Evolutionary conservation across 2,113 vertebrate genomes (phyloP).

Genomic region (Chelonoidis abingdonii): DNA sequence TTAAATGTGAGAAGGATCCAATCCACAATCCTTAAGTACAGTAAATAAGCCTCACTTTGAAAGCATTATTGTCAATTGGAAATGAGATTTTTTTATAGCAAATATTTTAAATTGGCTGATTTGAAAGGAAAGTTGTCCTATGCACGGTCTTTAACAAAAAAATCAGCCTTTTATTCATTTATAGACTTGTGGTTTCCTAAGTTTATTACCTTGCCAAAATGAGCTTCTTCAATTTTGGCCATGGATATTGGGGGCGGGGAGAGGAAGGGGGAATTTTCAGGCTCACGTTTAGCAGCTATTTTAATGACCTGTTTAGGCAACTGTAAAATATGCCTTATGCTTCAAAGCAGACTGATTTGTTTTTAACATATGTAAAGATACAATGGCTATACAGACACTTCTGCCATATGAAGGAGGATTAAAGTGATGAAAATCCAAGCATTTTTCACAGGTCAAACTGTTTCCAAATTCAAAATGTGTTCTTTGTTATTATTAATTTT

Average conservation of each 20-base stretch:
- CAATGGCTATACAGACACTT: neutral
- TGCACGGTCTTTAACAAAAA: constrained; percentile 29
- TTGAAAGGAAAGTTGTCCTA: constrained; percentile 33
- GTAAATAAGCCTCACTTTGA: constrained; percentile 36
- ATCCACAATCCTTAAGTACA: neutral
- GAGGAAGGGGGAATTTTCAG: neutral
- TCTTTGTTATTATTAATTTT: neutral
- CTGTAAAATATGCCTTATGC: constrained; percentile 43
- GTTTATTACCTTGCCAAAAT: constrained; percentile 57
- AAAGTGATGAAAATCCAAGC: neutral
- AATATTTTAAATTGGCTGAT: constrained; percentile 44
- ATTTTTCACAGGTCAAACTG: neutral
- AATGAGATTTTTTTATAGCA: constrained; percentile 52
- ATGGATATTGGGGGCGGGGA: neutral
- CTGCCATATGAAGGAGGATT: neutral
- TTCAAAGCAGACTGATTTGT: constrained; percentile 26
- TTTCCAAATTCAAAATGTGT: neutral
- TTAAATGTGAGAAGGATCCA: neutral
- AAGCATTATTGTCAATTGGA: constrained; percentile 17
- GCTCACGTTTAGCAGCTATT: constrained; percentile 32
- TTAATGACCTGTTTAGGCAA: constrained; percentile 58
- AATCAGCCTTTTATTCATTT: constrained; percentile 49
- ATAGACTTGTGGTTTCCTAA: constrained; percentile 29
- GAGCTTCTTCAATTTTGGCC: constrained; percentile 53
- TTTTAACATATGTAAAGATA: constrained; percentile 10